Conservation (phyloP, 2,113 vertebrate species). For the Toxotes chatareus region DNA sequence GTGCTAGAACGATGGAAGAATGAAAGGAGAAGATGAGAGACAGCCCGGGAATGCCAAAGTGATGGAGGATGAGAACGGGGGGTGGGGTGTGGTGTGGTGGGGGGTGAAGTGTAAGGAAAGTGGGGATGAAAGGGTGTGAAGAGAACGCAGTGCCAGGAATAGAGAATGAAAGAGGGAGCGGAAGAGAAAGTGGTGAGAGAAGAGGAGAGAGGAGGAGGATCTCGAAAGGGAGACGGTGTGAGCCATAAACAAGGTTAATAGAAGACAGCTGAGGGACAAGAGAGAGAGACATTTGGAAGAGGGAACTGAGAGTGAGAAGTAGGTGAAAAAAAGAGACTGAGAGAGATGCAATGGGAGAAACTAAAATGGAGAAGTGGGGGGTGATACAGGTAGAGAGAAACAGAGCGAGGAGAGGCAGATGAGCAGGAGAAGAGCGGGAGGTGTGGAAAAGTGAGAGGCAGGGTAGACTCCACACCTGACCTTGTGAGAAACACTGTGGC, state of each 20-base stretch:
- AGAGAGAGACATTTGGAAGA: slow-evolving; percentile 31
- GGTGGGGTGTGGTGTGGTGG: not conserved
- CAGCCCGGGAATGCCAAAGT: slow-evolving; percentile 68
- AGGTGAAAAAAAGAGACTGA: slow-evolving; percentile 12
- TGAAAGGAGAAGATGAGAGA: slow-evolving; percentile 58
- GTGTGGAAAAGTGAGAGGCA: slow-evolving; percentile 19
- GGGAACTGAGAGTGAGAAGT: slow-evolving; percentile 37
- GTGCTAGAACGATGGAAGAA: slow-evolving; percentile 54
- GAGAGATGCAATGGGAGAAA: slow-evolving; percentile 26
- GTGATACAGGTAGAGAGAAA: slow-evolving; percentile 40
- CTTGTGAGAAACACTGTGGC: slow-evolving; percentile 61
- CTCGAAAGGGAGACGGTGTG: slow-evolving; percentile 38
- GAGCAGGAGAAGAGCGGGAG: slow-evolving; percentile 32
- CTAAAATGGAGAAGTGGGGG: slow-evolving; percentile 55
- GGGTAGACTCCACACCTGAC: slow-evolving; percentile 61
- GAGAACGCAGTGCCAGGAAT: slow-evolving; percentile 66
- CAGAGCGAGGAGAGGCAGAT: slow-evolving; percentile 52
- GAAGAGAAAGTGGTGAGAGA: slow-evolving; percentile 42
- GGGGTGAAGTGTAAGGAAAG: slow-evolving; percentile 50
- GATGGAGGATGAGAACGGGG: slow-evolving; percentile 49
- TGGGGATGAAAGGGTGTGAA: slow-evolving; percentile 72
- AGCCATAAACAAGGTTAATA: slow-evolving; percentile 71
- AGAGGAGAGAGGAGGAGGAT: slow-evolving; percentile 40
- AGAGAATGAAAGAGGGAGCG: slow-evolving; percentile 63
- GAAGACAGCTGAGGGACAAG: slow-evolving; percentile 70